A percentile compares a stretch with the other conserved stretches of the same genome.
These are phyloP conservation scores for Thera obeliscata DNA, from an alignment of 2,888 invertebrate species.

Conservation along the genomic window DNA sequence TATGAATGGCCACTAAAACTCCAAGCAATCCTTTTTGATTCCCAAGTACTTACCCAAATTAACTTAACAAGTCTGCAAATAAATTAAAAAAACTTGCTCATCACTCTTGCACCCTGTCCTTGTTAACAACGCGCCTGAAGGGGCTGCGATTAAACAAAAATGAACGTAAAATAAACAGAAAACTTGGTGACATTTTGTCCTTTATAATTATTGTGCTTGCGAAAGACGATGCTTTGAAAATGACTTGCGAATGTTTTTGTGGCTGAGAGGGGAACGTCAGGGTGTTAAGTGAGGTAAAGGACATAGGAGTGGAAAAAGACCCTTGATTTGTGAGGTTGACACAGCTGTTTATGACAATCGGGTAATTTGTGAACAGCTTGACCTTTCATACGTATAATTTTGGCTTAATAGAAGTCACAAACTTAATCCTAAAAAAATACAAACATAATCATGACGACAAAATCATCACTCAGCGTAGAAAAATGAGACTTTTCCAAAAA, in stretches of 20 bases:
- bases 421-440: too few relatives aligned
- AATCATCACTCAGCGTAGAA: too few relatives aligned
- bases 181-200: constrained; percentile 21
- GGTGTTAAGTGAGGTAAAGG: not conserved
- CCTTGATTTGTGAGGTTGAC: constrained; percentile 6
- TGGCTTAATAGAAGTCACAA: too few relatives aligned
- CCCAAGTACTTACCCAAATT: constrained; percentile 43
- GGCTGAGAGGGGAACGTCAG: constrained; percentile 1
- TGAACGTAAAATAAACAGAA: constrained; percentile 28
- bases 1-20: constrained; percentile 26
- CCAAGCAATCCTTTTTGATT: constrained; percentile 18
- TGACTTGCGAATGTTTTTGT: constrained; percentile 26
- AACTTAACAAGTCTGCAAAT: constrained; percentile 55
- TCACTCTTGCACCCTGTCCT: constrained; percentile 39
- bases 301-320: not conserved
- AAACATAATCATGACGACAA: too few relatives aligned
- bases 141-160: constrained; percentile 25
- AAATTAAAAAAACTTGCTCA: constrained; percentile 50
- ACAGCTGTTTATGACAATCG: not conserved
- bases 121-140: constrained; percentile 35
- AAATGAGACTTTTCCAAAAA: not conserved
- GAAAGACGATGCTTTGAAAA: too few relatives aligned
- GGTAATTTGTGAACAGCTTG: not conserved
- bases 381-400: too few relatives aligned
- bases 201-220: constrained; percentile 12